Conservation (phyloP, 2,888 invertebrate genomes). For the Platerodrilus igneus region DNA sequence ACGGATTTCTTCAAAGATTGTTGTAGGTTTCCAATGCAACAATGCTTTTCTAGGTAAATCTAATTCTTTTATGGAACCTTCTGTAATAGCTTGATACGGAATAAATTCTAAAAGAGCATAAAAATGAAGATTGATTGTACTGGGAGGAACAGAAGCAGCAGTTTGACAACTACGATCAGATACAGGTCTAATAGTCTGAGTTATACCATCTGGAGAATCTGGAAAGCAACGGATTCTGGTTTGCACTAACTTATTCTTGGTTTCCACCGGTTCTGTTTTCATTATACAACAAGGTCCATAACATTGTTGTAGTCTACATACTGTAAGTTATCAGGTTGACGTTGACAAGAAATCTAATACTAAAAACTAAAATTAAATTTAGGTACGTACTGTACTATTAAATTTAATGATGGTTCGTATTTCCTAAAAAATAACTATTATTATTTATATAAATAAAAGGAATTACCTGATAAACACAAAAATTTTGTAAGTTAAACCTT, state of each 20-base stretch:
- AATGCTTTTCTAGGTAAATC: constrained; percentile 24
- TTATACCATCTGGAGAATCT: constrained; percentile 9
- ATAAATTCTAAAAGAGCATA: constrained; percentile 22
- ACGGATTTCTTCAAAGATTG: no score
- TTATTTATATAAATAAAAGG: no score
- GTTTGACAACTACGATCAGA: constrained; percentile 27
- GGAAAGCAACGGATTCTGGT: constrained; percentile 23
- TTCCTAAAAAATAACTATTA: no score
- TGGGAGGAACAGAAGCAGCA: constrained; percentile 16
- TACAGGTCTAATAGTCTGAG: constrained; percentile 4
- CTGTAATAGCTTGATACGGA: constrained; percentile 24
- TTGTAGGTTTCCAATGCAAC: constrained; percentile 20
- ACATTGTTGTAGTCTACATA: constrained; percentile 5
- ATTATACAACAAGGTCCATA: constrained; percentile 9
- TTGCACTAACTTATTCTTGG: constrained; percentile 17
- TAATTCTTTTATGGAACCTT: constrained; percentile 21
- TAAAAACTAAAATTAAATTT: no score
- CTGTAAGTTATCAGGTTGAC: constrained; percentile 17
- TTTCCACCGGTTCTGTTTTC: constrained; percentile 7
- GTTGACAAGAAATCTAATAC: no score
- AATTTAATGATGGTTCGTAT: no score
- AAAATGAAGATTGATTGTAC: constrained; percentile 10
- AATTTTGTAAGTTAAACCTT: no score
- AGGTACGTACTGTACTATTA: no score
- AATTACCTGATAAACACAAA: no score